Evolutionary conservation across 1,140 invertebrate species (phyloP).

Genomic region (Archegozetes longisetosus): DNA sequence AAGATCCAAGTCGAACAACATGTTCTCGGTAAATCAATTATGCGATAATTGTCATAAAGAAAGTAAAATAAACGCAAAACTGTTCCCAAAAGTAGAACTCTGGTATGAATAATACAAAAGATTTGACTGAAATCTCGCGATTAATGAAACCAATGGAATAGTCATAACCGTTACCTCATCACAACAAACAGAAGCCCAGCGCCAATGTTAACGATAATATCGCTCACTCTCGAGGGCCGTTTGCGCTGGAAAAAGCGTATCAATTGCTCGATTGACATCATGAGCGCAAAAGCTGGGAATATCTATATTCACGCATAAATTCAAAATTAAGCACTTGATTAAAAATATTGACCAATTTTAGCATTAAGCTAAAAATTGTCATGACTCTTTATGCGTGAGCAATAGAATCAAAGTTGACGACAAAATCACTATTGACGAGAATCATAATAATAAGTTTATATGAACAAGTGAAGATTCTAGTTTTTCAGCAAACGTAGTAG

Average conservation of each 20-base stretch:
- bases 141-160: no score
- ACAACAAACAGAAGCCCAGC: constrained; percentile 37
- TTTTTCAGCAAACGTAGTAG: no score
- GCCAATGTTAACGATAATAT: constrained; percentile 8
- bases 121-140: no score
- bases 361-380: no score
- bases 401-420: no score
- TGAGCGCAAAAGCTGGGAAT: constrained; percentile 5
- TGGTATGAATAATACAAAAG: constrained; percentile 23
- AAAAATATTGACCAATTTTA: no score
- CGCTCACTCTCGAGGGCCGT: constrained; percentile 5
- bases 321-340: background rate
- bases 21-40: constrained; percentile 56
- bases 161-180: no score
- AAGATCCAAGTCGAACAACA: constrained; percentile 56
- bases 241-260: constrained; percentile 8
- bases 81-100: constrained; percentile 47
- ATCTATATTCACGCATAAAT: background rate
- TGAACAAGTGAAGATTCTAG: no score
- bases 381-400: no score
- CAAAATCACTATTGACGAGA: no score
- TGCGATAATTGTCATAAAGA: constrained; percentile 50
- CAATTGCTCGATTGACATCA: constrained; percentile 6
- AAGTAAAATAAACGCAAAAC: constrained; percentile 55
- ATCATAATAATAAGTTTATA: no score